Conservation (phyloP, 1,140 invertebrate genomes). For the Drosophila ananassae region DNA sequence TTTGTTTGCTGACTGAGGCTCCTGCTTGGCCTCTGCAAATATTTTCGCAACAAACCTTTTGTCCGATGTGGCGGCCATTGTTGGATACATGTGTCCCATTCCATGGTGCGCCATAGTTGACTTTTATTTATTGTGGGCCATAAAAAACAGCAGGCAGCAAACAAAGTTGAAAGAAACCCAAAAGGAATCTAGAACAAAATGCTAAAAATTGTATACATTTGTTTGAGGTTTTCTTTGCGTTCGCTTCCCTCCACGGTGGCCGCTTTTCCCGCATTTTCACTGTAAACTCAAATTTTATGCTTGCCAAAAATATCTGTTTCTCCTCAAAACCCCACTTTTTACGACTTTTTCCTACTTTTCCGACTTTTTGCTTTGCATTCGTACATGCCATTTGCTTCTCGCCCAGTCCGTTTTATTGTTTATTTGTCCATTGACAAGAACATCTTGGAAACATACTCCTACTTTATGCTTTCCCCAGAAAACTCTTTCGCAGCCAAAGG, state of each 20-base stretch:
- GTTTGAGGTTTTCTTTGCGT: conserved; percentile 56
- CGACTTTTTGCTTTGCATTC: conserved; percentile 13
- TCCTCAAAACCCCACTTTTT: conserved; percentile 43
- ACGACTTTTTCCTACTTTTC: conserved; percentile 44
- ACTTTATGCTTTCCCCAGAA: conserved; percentile 27
- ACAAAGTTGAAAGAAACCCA: conserved; percentile 40
- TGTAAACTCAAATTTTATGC: conserved; percentile 55
- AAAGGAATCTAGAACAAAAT: conserved; percentile 52
- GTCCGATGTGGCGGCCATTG: conserved; percentile 27
- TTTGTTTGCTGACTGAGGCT: conserved; percentile 12
- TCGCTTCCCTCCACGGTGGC: conserved; percentile 15
- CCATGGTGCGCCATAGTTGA: conserved; percentile 11
- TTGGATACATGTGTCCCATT: not conserved
- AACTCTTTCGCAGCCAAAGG: conserved; percentile 20
- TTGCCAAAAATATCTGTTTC: conserved; percentile 22
- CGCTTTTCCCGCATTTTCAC: conserved; percentile 6
- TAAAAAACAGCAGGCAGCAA: conserved; percentile 36
- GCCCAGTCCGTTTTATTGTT: conserved; percentile 44
- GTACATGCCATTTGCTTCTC: conserved; percentile 42
- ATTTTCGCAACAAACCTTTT: conserved; percentile 66
- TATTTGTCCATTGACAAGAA: conserved; percentile 50
- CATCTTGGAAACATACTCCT: conserved; percentile 16
- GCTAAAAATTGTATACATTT: conserved; percentile 59
- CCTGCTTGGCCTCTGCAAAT: conserved; percentile 54
- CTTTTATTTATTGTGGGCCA: conserved; percentile 54